Percentiles rank a stretch among this genome's conserved stretches.
phyloP scores from a whole-genome alignment of 2,797 vertebrate species.

The Coracias cyanogaster region DNA sequence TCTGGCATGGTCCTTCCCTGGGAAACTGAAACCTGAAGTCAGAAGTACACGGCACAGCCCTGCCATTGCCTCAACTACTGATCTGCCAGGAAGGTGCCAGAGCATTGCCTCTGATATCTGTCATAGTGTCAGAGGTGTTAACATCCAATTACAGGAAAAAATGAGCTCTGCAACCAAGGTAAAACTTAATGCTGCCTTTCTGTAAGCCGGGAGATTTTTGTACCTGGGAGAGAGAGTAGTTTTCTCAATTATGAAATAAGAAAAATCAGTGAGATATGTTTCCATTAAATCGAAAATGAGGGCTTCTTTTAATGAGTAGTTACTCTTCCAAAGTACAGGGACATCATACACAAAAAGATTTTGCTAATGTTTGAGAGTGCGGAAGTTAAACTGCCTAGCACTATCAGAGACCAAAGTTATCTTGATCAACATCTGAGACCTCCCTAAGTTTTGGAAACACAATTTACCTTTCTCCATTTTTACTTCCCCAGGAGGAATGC shows the following conservation, averaged over 20 bases:
- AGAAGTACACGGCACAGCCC: neutral
- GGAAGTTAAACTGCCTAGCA: neutral
- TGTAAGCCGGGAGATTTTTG: neutral
- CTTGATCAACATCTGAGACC: neutral
- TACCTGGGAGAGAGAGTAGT: neutral
- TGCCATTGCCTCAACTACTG: neutral
- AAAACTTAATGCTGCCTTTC: neutral
- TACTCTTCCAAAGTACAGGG: neutral
- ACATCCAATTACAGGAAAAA: constrained; percentile 27
- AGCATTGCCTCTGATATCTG: neutral
- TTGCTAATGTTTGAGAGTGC: neutral
- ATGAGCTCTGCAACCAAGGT: neutral
- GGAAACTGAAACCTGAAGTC: constrained; percentile 60
- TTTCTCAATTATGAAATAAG: neutral
- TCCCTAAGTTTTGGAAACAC: neutral
- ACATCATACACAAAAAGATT: neutral
- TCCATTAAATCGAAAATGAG: neutral
- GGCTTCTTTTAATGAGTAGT: neutral
- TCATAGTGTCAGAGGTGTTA: constrained; percentile 16
- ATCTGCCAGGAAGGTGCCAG: neutral
- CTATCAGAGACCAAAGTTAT: neutral
- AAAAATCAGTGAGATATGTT: neutral
- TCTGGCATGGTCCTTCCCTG: neutral
- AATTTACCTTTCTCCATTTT: neutral
- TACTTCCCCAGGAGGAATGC: neutral